Percentiles rank a stretch among this genome's conserved stretches.
Conservation (phyloP, 1,140 invertebrate genomes). For the Drosophila fuyamai region DNA sequence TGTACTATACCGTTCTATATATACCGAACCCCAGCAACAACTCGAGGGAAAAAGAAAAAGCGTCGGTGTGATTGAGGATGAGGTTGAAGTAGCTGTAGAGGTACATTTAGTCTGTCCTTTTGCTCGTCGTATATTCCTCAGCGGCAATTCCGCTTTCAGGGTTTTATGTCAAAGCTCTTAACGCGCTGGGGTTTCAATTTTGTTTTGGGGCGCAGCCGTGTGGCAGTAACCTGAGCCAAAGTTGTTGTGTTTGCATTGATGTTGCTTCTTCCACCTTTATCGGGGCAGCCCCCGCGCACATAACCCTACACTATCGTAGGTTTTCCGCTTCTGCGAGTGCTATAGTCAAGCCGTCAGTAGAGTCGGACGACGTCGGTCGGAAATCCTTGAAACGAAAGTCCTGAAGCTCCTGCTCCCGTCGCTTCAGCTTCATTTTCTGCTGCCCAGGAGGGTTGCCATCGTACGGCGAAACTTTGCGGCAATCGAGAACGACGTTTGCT, state of each 20-base stretch:
- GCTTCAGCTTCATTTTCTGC: slow-evolving; percentile 19
- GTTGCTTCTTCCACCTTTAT: slow-evolving; percentile 62
- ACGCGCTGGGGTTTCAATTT: slow-evolving; percentile 62
- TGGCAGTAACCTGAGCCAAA: slow-evolving; percentile 71
- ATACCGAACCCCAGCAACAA: slow-evolving; percentile 12
- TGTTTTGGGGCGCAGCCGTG: slow-evolving; percentile 55
- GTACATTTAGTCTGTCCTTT: slow-evolving; percentile 34
- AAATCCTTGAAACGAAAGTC: slow-evolving; percentile 81
- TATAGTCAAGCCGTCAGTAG: slow-evolving; percentile 55
- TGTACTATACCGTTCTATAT: slow-evolving; percentile 10
- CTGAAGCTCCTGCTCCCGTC: slow-evolving; percentile 26
- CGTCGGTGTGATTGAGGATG: background rate
- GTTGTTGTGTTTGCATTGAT: slow-evolving; percentile 60
- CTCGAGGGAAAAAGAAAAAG: slow-evolving; percentile 3
- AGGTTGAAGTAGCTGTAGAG: slow-evolving; percentile 10
- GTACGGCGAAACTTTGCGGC: slow-evolving; percentile 69
- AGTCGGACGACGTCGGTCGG: slow-evolving; percentile 73
- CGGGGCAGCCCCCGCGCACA: slow-evolving; percentile 19
- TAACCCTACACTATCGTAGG: slow-evolving; percentile 75
- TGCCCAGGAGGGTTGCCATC: slow-evolving; percentile 59
- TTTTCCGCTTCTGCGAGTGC: slow-evolving; percentile 57
- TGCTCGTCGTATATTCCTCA: slow-evolving; percentile 50
- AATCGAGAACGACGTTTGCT: slow-evolving; percentile 55
- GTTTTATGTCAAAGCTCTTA: slow-evolving; percentile 64
- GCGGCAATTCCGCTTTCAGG: slow-evolving; percentile 54